phyloP scores from a whole-genome alignment of 2,888 invertebrate species.

The Lacanobia oleracea region DNA sequence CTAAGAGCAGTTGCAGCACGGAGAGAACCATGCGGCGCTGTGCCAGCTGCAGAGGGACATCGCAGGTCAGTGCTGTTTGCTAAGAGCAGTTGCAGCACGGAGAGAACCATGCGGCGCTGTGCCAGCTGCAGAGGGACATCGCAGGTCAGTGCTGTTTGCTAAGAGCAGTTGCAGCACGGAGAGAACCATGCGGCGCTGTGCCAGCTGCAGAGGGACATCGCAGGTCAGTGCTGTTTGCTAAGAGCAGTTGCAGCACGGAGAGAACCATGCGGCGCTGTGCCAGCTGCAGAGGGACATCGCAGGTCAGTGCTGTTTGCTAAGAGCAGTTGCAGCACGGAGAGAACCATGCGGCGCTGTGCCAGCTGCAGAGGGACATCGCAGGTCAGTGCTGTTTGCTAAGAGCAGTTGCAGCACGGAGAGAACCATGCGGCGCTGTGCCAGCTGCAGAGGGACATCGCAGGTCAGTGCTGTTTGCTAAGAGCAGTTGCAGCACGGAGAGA shows the following conservation, averaged over 20 bases:
- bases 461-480: no score
- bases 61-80: conserved; percentile 70
- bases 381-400: no score
- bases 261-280: conserved; percentile 90
- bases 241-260: conserved; percentile 80
- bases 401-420: conserved; percentile 80
- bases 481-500: conserved; percentile 81
- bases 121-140: conserved; percentile 97
- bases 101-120: conserved; percentile 88
- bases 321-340: conserved; percentile 80
- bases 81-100: conserved; percentile 81
- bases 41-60: conserved; percentile 97
- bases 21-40: conserved; percentile 86
- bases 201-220: conserved; percentile 96
- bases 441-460: conserved; percentile 95
- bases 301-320: no score
- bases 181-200: conserved; percentile 90
- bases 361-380: conserved; percentile 95
- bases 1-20: conserved; percentile 81
- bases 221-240: no score
- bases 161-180: conserved; percentile 80
- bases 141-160: conserved; percentile 72
- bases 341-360: conserved; percentile 92
- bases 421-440: conserved; percentile 92
- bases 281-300: conserved; percentile 96